phyloP scores from a whole-genome alignment of 2,797 vertebrate species.

The Cichlasoma orientale region DNA sequence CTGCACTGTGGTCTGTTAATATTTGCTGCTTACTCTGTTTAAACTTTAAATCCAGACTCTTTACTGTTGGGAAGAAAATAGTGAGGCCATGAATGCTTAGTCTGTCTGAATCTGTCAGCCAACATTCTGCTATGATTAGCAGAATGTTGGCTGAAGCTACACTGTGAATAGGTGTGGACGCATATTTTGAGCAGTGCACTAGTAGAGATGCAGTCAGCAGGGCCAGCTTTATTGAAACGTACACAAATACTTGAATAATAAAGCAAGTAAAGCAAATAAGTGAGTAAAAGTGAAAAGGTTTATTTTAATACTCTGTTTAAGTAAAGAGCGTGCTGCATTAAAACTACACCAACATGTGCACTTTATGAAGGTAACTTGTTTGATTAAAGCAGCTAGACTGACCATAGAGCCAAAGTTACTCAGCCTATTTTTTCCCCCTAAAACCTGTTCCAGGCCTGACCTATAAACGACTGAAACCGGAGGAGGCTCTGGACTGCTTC shows the following conservation, averaged over 20 bases:
- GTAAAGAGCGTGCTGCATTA: background rate
- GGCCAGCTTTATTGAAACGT: background rate
- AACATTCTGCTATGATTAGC: background rate
- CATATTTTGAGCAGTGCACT: background rate
- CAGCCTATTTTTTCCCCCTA: background rate
- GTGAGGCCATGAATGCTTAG: background rate
- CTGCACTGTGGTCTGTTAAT: background rate
- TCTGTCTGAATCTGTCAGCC: background rate
- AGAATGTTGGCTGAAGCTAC: background rate
- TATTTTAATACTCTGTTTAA: background rate
- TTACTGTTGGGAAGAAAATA: background rate
- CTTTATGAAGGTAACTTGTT: background rate
- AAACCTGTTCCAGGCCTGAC: conserved; percentile 83
- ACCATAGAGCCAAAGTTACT: background rate
- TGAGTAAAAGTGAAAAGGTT: background rate
- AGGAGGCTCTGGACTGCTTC: conserved; percentile 95
- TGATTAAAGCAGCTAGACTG: background rate
- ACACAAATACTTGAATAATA: background rate
- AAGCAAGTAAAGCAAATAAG: background rate
- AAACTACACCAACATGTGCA: background rate
- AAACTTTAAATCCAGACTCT: background rate
- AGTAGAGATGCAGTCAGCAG: background rate
- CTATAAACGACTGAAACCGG: conserved; percentile 88
- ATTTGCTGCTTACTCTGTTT: background rate
- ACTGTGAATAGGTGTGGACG: background rate